Conservation (phyloP, 1,140 invertebrate genomes). For the Halictus rubicundus region DNA sequence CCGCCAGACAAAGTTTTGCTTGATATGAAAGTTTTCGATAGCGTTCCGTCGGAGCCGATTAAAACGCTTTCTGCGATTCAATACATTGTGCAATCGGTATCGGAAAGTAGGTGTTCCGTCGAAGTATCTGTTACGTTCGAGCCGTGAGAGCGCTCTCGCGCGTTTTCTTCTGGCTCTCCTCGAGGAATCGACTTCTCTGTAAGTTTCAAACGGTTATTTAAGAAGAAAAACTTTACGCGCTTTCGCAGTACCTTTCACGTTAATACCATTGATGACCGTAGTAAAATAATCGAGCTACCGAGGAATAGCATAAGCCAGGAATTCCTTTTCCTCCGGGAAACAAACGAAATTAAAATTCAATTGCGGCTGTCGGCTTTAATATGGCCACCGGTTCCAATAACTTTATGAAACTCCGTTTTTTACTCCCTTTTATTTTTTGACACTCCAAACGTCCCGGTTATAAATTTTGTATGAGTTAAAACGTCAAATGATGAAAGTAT, state of each 20-base stretch:
- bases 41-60: not conserved
- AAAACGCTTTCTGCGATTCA: not conserved
- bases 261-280: not conserved
- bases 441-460: no score
- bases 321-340: no score
- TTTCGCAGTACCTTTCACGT: not conserved
- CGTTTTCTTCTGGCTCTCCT: no score
- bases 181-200: not conserved
- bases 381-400: no score
- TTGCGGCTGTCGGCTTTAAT: no score
- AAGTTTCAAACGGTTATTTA: conserved; percentile 1
- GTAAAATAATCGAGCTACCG: not conserved
- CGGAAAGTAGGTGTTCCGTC: not conserved
- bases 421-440: no score
- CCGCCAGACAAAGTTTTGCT: not conserved
- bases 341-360: no score
- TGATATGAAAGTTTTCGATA: conserved; percentile 5
- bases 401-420: no score
- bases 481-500: no score
- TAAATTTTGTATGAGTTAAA: no score
- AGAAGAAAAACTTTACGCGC: not conserved
- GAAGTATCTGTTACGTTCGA: not conserved
- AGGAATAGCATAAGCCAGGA: not conserved
- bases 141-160: no score
- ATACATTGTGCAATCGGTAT: not conserved